Conservation (phyloP, 2,888 invertebrate species). For the Dasysyrphus tricinctus region DNA sequence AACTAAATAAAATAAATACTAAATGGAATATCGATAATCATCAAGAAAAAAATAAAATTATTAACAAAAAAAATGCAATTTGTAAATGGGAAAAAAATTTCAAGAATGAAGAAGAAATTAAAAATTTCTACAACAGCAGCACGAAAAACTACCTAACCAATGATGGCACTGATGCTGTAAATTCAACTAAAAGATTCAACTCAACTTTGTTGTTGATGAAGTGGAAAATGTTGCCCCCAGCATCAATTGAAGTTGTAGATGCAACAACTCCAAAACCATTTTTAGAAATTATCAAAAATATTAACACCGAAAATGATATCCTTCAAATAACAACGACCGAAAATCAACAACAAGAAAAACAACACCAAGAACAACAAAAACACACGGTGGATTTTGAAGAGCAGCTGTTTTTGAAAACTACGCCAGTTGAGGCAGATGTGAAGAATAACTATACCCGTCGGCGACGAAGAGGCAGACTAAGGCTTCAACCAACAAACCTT, state of each 20-base stretch:
- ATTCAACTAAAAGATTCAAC: slow-evolving; percentile 12
- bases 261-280: neutral
- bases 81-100: slow-evolving; percentile 6
- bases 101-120: slow-evolving; percentile 23
- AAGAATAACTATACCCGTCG: slow-evolving; percentile 81
- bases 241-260: slow-evolving; percentile 9
- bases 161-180: slow-evolving; percentile 36
- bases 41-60: slow-evolving; percentile 39
- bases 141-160: slow-evolving; percentile 26
- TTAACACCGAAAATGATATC: slow-evolving; percentile 3
- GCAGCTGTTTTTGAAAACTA: slow-evolving; percentile 38
- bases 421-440: slow-evolving; percentile 35
- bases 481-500: slow-evolving; percentile 68
- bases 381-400: slow-evolving; percentile 12
- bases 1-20: slow-evolving; percentile 62
- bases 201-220: slow-evolving; percentile 27
- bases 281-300: slow-evolving; percentile 20
- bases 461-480: slow-evolving; percentile 83
- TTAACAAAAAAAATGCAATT: slow-evolving; percentile 20
- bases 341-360: slow-evolving; percentile 16
- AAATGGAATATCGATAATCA: slow-evolving; percentile 41
- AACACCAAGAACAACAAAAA: neutral
- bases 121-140: slow-evolving; percentile 11
- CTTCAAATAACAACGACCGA: slow-evolving; percentile 38
- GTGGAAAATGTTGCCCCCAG: slow-evolving; percentile 53